Evolutionary conservation across 2,888 invertebrate genomes (phyloP), one percentile per base, ranked within the genome.

Genomic region (Drosophila emarginata): DNA sequence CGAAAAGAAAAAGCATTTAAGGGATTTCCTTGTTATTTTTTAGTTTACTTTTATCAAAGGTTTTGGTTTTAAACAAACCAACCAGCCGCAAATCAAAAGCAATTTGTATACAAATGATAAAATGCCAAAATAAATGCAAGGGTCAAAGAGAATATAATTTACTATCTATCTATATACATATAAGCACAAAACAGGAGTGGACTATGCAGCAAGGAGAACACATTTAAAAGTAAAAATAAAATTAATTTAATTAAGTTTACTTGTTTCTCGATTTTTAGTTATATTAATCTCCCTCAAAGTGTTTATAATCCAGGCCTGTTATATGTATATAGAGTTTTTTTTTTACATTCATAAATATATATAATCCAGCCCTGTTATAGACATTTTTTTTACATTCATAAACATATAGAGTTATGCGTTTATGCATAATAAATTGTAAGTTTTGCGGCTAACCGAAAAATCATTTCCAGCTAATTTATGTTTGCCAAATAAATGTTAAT

Each of bases 381-480:
- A 61, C 5, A 14, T 1, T 12, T 7, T 60, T 39, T 32, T 32
- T 32, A 45, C 21, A 45, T 45, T 45, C 21, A 45, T 45, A 45
- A 45, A 45, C 45, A 45, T 45, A 45, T 21, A 21, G 45, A 45
- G 45, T 45, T 45, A 45, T 45, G 45, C 6, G 28, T 18, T 52
- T 26, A 28, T 40, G 63, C 50, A 84, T 78, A 71, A 74, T 74
- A 69, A 84, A 78, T 71, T 80, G 56, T 59, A 50, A 74, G 61
- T 67, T 73, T 77, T 87, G 87, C 64, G 87, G 87, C 60, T 64
- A 73, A 74, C 81, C 79, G 39, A 71, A 72, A 80, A 76, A 84
- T 81, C 64, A 81, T 81, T 74, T 78, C 21, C 54, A 66, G 82
- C 77, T 76, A 84, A 87, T 80, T 87, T 81, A 70, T 80, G 60